Evolutionary conservation across 2,113 vertebrate species (phyloP), one percentile per base, ranked within the genome.

Genomic region (Xyliphius kryptos): DNA sequence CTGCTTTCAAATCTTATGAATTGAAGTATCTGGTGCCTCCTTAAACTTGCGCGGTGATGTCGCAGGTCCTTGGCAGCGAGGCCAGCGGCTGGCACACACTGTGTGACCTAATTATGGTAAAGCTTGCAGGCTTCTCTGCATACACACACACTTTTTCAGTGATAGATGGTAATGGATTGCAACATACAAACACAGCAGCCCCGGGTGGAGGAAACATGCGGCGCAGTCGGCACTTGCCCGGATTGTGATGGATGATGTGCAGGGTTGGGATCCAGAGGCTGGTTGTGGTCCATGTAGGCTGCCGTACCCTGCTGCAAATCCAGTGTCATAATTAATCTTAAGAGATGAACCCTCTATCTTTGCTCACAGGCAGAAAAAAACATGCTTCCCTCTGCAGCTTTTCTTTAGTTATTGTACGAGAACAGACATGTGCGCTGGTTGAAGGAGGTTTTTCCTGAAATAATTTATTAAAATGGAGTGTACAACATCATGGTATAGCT

Each of bases 311-410:
- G 57, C 47, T 19, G 41, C 66, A 49, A n/a, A n/a, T n/a, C 58
- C 56, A 59, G 61, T 54, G 60, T 60, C 70, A 52, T 75, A 72
- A 75, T 72, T 63, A 69, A 72, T 75, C 69, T 71, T 64, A 17
- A 44, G 63, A 62, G 57, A 71, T 49, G 66, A 61, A 68, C 68
- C 41, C n/a, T 53, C 16, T 48, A 32, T 51, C 4, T 20, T 11
- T 61, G 13, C 66, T 47, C 11, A 10, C 19, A 36, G 19, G 11
- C 17, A n/a, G 26, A 32, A 32, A 32, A 32, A 63, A 67, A 67
- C 49, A 15, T 67, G 70, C 63, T 52, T 47, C 20, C 49, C 63
- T 59, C 50, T 60, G 70, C 74, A 72, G 63, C 56, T 59, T 69
- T 67, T 61, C 15, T 13, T 22, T n/a, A n/a, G n/a, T n/a, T n/a